Percentiles rank a stretch among this genome's conserved stretches.
Evolutionary conservation across 1,140 invertebrate genomes (phyloP).

Genomic region (Dolichoris vasculosae): DNA sequence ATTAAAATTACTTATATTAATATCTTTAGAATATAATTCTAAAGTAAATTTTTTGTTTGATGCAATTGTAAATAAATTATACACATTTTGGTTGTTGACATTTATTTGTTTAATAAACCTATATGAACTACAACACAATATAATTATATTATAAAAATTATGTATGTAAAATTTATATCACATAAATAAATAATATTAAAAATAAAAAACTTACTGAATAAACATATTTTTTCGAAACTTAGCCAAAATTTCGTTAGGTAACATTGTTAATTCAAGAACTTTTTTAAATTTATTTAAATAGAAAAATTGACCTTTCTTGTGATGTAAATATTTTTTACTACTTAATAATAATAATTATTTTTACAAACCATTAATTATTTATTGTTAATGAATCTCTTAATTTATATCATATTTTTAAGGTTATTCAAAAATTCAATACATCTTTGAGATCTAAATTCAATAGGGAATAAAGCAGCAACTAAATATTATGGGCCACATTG

Average conservation of each 20-base stretch:
- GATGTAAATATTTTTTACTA: neutral
- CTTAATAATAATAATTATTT: neutral
- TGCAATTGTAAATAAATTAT: constrained; percentile 3
- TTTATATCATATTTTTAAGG: neutral
- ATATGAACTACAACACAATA: constrained; percentile 25
- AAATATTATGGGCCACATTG: too few species aligned
- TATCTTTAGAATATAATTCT: neutral
- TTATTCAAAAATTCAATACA: neutral
- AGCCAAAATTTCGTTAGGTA: constrained; percentile 43
- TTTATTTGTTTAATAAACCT: constrained; percentile 9
- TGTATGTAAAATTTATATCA: neutral
- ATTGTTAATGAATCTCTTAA: too few species aligned
- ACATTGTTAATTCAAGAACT: constrained; percentile 37
- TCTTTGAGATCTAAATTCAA: too few species aligned
- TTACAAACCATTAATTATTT: too few species aligned
- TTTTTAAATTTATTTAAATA: neutral
- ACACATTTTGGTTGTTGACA: neutral
- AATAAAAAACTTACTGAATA: constrained; percentile 30
- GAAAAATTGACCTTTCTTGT: too few species aligned
- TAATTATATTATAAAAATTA: neutral
- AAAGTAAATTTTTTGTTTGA: neutral
- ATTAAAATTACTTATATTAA: constrained; percentile 10
- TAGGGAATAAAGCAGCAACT: too few species aligned
- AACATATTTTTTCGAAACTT: constrained; percentile 20
- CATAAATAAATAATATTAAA: neutral